A percentile compares a stretch with the other conserved stretches of the same genome.
phyloP scores from a whole-genome alignment of 2,888 invertebrate genomes.

The Laothoe populi region DNA sequence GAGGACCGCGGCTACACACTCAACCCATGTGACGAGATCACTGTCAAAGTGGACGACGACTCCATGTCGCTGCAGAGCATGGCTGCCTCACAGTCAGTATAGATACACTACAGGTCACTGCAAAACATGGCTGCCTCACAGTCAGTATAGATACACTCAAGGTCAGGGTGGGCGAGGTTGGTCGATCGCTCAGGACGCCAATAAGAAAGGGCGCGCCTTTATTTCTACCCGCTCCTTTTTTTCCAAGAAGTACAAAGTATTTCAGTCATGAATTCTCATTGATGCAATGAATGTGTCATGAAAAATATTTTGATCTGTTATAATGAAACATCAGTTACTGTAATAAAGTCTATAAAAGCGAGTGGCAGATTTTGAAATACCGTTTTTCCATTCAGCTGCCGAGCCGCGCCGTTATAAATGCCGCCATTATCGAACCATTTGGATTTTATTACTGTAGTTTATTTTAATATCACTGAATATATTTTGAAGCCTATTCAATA shows the following conservation, averaged over 20 bases:
- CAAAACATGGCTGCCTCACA: slow-evolving; percentile 96
- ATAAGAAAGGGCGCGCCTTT: too few relatives aligned
- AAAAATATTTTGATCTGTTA: background rate
- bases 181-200: too few relatives aligned
- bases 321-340: background rate
- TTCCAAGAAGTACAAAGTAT: too few relatives aligned
- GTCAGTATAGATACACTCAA: slow-evolving; percentile 88
- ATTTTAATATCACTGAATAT: slow-evolving; percentile 1
- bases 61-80: slow-evolving; percentile 96
- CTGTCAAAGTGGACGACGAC: slow-evolving; percentile 93
- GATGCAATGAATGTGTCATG: too few relatives aligned
- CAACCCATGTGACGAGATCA: slow-evolving; percentile 93
- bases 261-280: too few relatives aligned
- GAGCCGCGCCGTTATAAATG: background rate
- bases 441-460: slow-evolving; percentile 4
- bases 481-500: slow-evolving; percentile 12
- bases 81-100: slow-evolving; percentile 90
- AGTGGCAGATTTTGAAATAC: background rate
- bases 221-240: too few relatives aligned
- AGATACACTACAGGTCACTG: slow-evolving; percentile 93
- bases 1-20: slow-evolving; percentile 93
- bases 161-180: too few relatives aligned
- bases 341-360: background rate
- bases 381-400: background rate
- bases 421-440: slow-evolving; percentile 1